Base-by-base conservation (phyloP, 64 coral and sea anemone species). In the Cladopsammia gracilis region DNA sequence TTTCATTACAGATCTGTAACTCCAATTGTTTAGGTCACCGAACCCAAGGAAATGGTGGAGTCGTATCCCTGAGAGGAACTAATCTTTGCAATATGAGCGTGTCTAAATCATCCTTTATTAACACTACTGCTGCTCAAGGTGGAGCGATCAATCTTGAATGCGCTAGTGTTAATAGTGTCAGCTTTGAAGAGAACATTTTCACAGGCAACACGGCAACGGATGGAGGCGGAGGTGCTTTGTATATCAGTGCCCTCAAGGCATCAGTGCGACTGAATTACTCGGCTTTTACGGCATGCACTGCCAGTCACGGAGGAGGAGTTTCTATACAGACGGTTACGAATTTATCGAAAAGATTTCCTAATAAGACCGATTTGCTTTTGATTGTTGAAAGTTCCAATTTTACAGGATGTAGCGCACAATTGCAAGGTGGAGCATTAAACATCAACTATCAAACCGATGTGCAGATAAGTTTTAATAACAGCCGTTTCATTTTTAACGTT, bases 21-120 rank as follows among this genome's bases (percentile, higher is more conserved):
- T 89, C 85, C 42, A 48, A 16, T 20, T 89, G 89, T 61, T 6
- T 2, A 60, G 86, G 65, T n/a, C 92, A 94, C 64, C 73, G 19
- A 48, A 42, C 14, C 1, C 15, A 14, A 11, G 48, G 48, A 20
- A 13, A 16, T 15, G 92, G 76, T 10, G 92, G 75, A 9, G 92
- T 72, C 25, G 61, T 93, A 42, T 93, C 61, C 49, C 10, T 88
- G 57, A 13, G 3, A 54, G 84, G 62, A 69, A 53, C 10, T 86
- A 18, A 67, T 25, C 20, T 13, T 46, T 44, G 44, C 25, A 18
- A 65, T 7, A 2, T 86, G 12, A 86, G 46, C 10, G 62, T 86
- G n/a, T 66, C 12, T 5, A 86, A 86, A 20, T 68, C 82, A 13
- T 48, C 58, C 4, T 86, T 86, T 86, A 42, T 59, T 10, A 79